Percentiles rank a stretch among this genome's conserved stretches.
phyloP scores from a whole-genome alignment of 2,113 vertebrate species.

The Sciurus niger region DNA sequence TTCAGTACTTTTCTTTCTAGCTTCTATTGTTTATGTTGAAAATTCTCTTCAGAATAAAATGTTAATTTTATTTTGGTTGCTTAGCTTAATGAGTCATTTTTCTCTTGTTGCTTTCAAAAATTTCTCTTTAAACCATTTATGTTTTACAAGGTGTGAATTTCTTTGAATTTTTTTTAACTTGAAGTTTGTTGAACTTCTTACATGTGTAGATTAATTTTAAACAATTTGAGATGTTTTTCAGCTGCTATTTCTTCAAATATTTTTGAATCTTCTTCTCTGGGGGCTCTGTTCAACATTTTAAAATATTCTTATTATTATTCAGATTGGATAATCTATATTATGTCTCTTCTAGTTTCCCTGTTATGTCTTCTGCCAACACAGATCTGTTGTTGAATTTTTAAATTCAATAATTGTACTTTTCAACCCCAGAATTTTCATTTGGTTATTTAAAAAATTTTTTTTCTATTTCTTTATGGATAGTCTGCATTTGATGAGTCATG shows the following conservation, averaged over 20 bases:
- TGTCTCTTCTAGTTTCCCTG: not conserved
- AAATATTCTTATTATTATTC: not conserved
- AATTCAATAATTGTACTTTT: not conserved
- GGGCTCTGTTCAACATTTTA: not conserved
- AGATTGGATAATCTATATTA: not conserved
- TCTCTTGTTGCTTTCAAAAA: not conserved
- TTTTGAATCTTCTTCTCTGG: not conserved
- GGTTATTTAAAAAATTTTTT: not conserved
- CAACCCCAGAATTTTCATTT: not conserved
- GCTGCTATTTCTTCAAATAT: not conserved
- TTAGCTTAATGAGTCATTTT: slow-evolving; percentile 28
- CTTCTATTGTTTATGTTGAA: not conserved
- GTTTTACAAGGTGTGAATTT: slow-evolving; percentile 30
- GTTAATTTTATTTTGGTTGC: not conserved
- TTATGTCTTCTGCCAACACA: not conserved
- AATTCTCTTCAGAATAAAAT: not conserved
- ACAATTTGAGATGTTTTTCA: not conserved
- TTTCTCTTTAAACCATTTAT: slow-evolving; percentile 41
- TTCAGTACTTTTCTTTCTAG: slow-evolving; percentile 22
- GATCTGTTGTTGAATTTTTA: not conserved
- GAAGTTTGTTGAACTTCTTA: slow-evolving; percentile 9
- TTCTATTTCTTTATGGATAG: not conserved
- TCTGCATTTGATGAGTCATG: not conserved
- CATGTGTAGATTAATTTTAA: not conserved
- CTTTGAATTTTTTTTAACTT: slow-evolving; percentile 2